Evolutionary conservation across 2,888 invertebrate genomes (phyloP), one percentile per base, ranked within the genome.

Genomic region (Ganaspis brasiliensis): DNA sequence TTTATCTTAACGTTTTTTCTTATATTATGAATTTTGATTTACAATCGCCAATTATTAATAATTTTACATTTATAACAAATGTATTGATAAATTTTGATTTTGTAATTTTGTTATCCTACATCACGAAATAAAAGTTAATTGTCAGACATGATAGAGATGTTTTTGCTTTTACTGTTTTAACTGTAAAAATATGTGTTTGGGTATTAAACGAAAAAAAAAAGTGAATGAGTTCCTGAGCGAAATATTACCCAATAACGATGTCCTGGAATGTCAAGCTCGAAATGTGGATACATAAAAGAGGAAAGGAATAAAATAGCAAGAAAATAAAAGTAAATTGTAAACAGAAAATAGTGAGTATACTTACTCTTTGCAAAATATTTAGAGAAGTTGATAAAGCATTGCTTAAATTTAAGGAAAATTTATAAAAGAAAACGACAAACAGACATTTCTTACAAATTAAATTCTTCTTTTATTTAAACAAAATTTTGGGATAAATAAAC

Each of bases 211-310:
- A 67, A 45, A 45, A 19, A 45, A 14, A 67, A 40, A 40, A 10
- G 40, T 24, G 24, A 67, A 67, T 45, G 67, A 67, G 67, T 67
- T 67, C 40, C 67, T 16, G 45, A 24, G n/a, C 63, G 45, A 45
- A 67, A 67, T 45, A 67, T 67, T 67, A 24, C 40, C 67, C 67
- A 67, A 67, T 67, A 67, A 67, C 67, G 40, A 67, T 67, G n/a
- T 40, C 10, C 67, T 21, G 45, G 67, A 45, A 45, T 45, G 40
- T 26, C 45, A 67, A 67, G 45, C 67, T 24, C 45, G 67, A 67
- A 40, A 67, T 67, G 67, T 45, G 40, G 67, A 67, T 45, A 24
- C 67, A 40, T 45, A 24, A 45, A 67, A 67, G 45, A 24, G n/a
- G 40, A 67, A 67, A 24, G 24, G 21, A 67, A 67, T 67, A 67